These are phyloP conservation scores for Chymomyza amoena DNA, from an alignment of 2,888 invertebrate species.

Conservation along the genomic window DNA sequence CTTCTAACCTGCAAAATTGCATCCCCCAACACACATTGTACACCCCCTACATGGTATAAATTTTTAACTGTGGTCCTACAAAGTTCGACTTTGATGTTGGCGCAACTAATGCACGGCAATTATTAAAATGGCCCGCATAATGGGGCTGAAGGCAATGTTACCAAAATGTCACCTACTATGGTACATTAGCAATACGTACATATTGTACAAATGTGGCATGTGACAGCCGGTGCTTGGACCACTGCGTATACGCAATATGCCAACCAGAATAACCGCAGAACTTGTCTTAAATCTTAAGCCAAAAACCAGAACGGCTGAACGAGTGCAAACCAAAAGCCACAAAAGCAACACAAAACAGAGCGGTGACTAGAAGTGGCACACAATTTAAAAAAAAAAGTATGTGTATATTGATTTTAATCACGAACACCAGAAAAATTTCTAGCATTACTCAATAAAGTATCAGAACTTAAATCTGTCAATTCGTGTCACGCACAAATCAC, in stretches of 20 bases:
- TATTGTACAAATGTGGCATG: not conserved
- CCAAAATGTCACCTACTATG: not conserved
- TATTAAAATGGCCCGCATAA: constrained; percentile 32
- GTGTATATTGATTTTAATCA: no score
- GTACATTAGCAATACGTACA: not conserved
- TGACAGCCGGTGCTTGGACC: not conserved
- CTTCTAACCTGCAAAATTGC: not conserved
- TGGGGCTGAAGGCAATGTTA: not conserved
- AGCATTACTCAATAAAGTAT: not conserved
- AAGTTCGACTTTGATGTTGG: constrained; percentile 39
- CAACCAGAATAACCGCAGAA: constrained; percentile 2
- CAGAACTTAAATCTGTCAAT: not conserved
- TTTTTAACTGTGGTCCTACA: not conserved
- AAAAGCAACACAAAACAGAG: not conserved
- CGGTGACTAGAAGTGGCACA: not conserved
- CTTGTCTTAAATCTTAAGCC: constrained; percentile 10
- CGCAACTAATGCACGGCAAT: constrained; percentile 56
- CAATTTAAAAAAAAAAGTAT: not conserved
- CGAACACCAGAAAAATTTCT: no score
- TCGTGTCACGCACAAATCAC: not conserved
- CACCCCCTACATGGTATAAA: not conserved
- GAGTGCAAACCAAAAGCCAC: constrained; percentile 5
- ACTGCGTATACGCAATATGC: constrained; percentile 44
- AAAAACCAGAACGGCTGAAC: constrained; percentile 7
- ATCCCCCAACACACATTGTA: not conserved